Percentiles rank a stretch among this genome's conserved stretches.
phyloP scores from a whole-genome alignment of 2,797 vertebrate genomes.

The Chloroceryle inda region DNA sequence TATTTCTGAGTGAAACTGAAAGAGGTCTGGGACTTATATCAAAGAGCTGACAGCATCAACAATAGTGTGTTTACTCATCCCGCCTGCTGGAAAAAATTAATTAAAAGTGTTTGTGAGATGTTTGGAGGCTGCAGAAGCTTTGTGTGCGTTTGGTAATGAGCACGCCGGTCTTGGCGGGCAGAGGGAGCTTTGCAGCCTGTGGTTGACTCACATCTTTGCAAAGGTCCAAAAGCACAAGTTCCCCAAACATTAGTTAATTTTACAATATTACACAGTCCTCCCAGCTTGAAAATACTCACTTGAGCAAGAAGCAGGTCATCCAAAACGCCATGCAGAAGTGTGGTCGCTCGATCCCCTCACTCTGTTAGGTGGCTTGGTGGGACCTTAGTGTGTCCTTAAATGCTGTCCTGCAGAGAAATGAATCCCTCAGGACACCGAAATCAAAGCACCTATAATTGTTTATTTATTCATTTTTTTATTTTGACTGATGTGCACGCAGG shows the following conservation, averaged over 20 bases:
- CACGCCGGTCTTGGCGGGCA: not conserved
- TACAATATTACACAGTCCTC: not conserved
- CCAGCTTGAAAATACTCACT: not conserved
- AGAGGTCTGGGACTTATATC: conserved; percentile 57
- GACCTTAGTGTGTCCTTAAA: not conserved
- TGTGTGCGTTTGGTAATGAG: not conserved
- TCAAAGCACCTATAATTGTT: not conserved
- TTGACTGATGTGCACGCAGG: not conserved
- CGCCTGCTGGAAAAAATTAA: conserved; percentile 59
- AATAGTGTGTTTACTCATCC: conserved; percentile 60
- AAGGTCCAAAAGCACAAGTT: not conserved
- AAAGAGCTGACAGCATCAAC: conserved; percentile 61
- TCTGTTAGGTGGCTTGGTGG: not conserved
- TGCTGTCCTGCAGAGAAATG: not conserved
- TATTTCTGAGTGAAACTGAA: conserved; percentile 65
- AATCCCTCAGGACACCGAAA: not conserved
- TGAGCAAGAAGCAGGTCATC: not conserved
- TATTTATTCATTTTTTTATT: not conserved
- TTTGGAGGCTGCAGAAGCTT: not conserved
- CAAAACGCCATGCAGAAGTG: not conserved
- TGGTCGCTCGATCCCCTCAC: accelerated
- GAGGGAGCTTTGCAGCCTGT: not conserved
- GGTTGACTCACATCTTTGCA: not conserved
- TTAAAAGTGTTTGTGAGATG: conserved; percentile 56
- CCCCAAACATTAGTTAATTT: not conserved